These are phyloP conservation scores for Epinephelus cyanopodus DNA, from an alignment of 2,113 vertebrate species.

Conservation along the genomic window DNA sequence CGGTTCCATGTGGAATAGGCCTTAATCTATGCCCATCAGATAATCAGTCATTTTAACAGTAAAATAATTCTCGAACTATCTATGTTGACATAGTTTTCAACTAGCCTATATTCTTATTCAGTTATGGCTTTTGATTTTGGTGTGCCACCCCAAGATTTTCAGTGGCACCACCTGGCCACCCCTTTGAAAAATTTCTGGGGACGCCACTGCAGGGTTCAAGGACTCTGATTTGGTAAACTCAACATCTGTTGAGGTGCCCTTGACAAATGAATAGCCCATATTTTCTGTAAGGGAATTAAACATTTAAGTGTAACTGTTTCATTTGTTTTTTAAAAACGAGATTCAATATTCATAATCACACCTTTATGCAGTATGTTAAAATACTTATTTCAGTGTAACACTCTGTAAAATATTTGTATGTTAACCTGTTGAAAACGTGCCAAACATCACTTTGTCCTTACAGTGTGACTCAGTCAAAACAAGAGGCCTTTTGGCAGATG, in stretches of 20 bases:
- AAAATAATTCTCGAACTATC: too few species aligned
- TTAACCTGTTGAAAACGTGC: conserved; percentile 4
- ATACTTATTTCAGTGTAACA: background rate
- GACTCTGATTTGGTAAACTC: background rate
- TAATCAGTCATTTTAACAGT: too few species aligned
- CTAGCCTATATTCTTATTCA: too few species aligned
- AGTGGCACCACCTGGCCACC: too few species aligned
- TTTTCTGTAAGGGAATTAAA: background rate
- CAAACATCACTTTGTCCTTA: conserved; percentile 6
- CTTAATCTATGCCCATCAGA: too few species aligned
- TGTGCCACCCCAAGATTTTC: too few species aligned
- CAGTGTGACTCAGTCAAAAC: conserved; percentile 49
- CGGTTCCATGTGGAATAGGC: too few species aligned
- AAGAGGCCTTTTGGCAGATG: conserved; percentile 49
- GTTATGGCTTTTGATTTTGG: too few species aligned
- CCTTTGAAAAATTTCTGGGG: too few species aligned
- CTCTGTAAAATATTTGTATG: background rate
- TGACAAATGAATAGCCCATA: too few species aligned
- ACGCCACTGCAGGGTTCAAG: too few species aligned
- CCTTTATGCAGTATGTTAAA: background rate
- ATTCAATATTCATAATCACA: background rate
- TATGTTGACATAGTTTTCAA: too few species aligned
- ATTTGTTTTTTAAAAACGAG: background rate
- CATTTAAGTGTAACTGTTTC: background rate
- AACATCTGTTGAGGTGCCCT: background rate